Conservation (phyloP, 2,113 vertebrate genomes). For the Emydocephalus ijimae region DNA sequence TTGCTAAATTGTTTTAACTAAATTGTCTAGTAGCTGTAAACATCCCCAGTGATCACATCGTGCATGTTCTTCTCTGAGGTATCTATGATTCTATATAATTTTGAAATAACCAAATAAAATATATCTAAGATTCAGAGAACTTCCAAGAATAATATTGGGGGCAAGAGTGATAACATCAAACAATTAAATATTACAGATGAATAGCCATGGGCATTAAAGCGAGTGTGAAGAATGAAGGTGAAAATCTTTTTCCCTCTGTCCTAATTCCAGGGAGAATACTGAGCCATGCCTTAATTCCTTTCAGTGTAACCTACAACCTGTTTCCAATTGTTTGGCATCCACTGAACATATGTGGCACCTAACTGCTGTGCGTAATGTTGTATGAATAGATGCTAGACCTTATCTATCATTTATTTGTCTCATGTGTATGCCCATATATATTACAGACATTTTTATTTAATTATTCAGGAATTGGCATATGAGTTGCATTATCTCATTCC, state of each 20-base stretch:
- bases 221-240: background rate
- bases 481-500: slow-evolving; percentile 70
- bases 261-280: slow-evolving; percentile 8
- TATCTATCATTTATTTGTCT: slow-evolving; percentile 73
- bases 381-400: slow-evolving; percentile 65
- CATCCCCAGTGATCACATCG: background rate
- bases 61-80: background rate
- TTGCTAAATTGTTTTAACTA: background rate
- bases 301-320: slow-evolving; percentile 50
- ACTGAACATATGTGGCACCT: slow-evolving; percentile 55
- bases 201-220: slow-evolving; percentile 10
- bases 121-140: slow-evolving; percentile 24
- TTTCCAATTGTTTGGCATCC: slow-evolving; percentile 51
- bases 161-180: slow-evolving; percentile 20
- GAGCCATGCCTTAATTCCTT: slow-evolving; percentile 32
- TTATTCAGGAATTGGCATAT: slow-evolving; percentile 71
- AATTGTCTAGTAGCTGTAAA: background rate
- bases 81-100: background rate
- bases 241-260: slow-evolving; percentile 27
- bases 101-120: slow-evolving; percentile 38
- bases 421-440: slow-evolving; percentile 60
- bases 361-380: slow-evolving; percentile 58
- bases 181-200: slow-evolving; percentile 23
- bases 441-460: slow-evolving; percentile 72
- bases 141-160: slow-evolving; percentile 31